Conservation (phyloP, 1,140 invertebrate species). For the Leptonema lineaticorne region DNA sequence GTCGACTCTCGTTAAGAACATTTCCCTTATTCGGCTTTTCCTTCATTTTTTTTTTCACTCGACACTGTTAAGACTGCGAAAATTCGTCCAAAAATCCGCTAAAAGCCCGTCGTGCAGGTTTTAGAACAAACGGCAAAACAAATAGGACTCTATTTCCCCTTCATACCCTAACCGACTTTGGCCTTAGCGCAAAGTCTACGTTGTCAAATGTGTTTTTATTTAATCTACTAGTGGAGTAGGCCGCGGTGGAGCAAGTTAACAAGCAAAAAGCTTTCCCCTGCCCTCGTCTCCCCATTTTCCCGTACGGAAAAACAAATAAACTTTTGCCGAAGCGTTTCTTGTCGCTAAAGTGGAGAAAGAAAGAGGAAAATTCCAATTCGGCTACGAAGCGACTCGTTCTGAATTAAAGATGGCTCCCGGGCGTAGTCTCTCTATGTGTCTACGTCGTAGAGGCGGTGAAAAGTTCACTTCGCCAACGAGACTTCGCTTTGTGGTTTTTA, state of each 20-base stretch:
- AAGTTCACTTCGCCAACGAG: too few species aligned
- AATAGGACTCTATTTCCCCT: too few species aligned
- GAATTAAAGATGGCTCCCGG: constrained; percentile 11
- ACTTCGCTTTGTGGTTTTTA: too few species aligned
- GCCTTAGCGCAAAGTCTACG: constrained; percentile 21
- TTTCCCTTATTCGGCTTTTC: too few species aligned
- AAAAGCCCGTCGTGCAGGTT: constrained; percentile 11
- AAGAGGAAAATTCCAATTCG: neutral
- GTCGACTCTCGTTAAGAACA: too few species aligned
- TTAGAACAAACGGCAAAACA: neutral
- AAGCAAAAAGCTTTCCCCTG: constrained; percentile 21
- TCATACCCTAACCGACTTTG: too few species aligned
- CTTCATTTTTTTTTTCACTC: too few species aligned
- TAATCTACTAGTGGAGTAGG: constrained; percentile 21
- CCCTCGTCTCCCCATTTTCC: too few species aligned
- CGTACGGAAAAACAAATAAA: constrained; percentile 23
- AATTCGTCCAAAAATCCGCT: constrained; percentile 6
- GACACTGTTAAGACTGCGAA: neutral
- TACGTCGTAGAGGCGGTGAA: too few species aligned
- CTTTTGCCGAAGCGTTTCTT: constrained; percentile 2
- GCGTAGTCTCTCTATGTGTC: too few species aligned
- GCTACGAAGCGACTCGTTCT: neutral
- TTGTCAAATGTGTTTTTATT: constrained; percentile 34
- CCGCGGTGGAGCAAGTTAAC: neutral
- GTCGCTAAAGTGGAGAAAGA: neutral